A percentile compares a stretch with the other conserved stretches of the same genome.
These are phyloP conservation scores for Crotalus horridus DNA, from an alignment of 2,113 vertebrate species.

Conservation along the genomic window DNA sequence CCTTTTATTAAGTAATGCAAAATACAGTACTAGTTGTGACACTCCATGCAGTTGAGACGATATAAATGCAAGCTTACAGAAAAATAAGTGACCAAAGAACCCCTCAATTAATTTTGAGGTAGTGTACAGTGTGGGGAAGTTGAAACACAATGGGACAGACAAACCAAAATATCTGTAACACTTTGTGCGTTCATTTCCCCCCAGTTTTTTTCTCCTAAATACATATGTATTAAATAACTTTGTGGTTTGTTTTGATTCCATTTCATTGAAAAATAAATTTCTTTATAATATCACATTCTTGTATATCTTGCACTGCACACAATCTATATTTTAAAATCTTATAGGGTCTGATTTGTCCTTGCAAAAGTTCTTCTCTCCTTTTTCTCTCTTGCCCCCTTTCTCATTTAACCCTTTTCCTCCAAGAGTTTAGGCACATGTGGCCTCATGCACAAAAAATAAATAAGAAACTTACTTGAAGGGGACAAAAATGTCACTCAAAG, in stretches of 20 bases:
- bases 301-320: conserved; percentile 41
- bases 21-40: conserved; percentile 71
- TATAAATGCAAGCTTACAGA: conserved; percentile 67
- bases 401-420: conserved; percentile 52
- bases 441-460: conserved; percentile 66
- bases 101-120: conserved; percentile 76
- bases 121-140: conserved; percentile 67
- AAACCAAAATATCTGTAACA: conserved; percentile 67
- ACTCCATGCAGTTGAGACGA: conserved; percentile 74
- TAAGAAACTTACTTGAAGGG: conserved; percentile 67
- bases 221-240: conserved; percentile 55
- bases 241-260: conserved; percentile 54
- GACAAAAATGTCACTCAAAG: conserved; percentile 64
- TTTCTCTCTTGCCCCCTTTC: conserved; percentile 28
- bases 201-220: conserved; percentile 56
- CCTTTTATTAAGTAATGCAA: conserved; percentile 76
- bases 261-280: conserved; percentile 54
- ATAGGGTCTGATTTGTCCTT: conserved; percentile 45
- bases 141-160: conserved; percentile 62
- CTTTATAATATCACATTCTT: conserved; percentile 47
- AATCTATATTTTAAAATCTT: conserved; percentile 37
- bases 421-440: conserved; percentile 62
- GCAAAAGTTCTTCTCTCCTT: conserved; percentile 1
- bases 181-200: conserved; percentile 49
- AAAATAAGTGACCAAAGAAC: conserved; percentile 63